Base-by-base conservation (phyloP, 2,797 vertebrate species). In the Peromyscus nudipes region DNA sequence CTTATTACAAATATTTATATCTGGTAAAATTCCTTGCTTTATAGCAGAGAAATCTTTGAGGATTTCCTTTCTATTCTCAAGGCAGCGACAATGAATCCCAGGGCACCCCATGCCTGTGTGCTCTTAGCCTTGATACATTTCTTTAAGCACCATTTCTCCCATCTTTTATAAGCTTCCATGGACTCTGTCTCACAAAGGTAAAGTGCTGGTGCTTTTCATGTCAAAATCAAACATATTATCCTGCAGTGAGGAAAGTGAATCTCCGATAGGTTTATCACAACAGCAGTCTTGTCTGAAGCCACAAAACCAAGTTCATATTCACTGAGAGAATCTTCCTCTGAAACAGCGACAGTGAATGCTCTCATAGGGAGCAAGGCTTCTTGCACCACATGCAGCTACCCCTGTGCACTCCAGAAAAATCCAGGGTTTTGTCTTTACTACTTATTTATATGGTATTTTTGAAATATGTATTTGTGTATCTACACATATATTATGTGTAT, bases 201-300 rank as follows among this genome's bases (percentile, higher is more conserved):
- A 93, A 76, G 40, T 5, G 23, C 25, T 90, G 64, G 34, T 23
- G 11, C 17, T 0, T 69, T 82, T 94, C 8, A 21, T 94, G 60
- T 17, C 34, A 65, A 89, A 67, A 75, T 2, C 37, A 75, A 92
- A 89, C 71, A 82, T 40, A 79, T 88, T 85, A 10, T 86, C 25
- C 86, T 31, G 6, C 31, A 71, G 25, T 81, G 91, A 93, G 73
- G 25, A 95, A 46, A n/a, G 23, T 76, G 31, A 71, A 91, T 84
- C 31, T 88, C 57, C 2, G 27, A n/a, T 83, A 85, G 62, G 65
- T 17, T 91, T n/a, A 21, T 83, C 29, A 88, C 21, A 87, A 76
- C 34, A 69, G 11, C 7, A 37, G 7, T 79, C 76, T 85, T 46
- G 17, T 89, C 27, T 71, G 21, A 85, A 86, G 52, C 6, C 49